phyloP scores from a whole-genome alignment of 1,140 invertebrate genomes.

The Catajapyx aquilonaris region DNA sequence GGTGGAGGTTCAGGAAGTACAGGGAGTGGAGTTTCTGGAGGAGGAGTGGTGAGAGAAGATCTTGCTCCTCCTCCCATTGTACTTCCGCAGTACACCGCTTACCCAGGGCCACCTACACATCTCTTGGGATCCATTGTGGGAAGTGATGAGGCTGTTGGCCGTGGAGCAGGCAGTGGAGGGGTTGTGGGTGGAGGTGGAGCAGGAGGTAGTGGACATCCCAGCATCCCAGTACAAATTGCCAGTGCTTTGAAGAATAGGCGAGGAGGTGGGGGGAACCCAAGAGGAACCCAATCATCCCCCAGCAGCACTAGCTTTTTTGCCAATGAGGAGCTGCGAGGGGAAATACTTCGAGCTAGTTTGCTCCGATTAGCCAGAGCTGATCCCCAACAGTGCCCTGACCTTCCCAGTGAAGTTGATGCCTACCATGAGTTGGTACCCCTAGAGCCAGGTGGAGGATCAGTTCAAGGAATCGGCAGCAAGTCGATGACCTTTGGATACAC shows the following conservation, averaged over 20 bases:
- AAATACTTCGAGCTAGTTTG: slow-evolving; percentile 54
- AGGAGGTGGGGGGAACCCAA: not conserved
- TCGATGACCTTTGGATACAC: slow-evolving; percentile 47
- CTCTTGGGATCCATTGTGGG: slow-evolving; percentile 22
- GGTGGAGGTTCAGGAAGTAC: slow-evolving; percentile 16
- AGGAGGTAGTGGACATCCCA: not conserved
- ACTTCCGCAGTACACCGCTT: slow-evolving; percentile 31
- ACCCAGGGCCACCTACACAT: slow-evolving; percentile 42
- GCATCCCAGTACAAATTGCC: slow-evolving; percentile 27
- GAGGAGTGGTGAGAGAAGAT: slow-evolving; percentile 8
- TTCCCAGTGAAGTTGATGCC: slow-evolving; percentile 69
- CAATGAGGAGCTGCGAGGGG: slow-evolving; percentile 47
- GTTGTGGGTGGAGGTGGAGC: not conserved
- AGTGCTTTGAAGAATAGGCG: slow-evolving; percentile 12
- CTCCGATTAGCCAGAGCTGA: slow-evolving; percentile 35
- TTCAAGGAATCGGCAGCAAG: slow-evolving; percentile 25
- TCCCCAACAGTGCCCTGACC: slow-evolving; percentile 38
- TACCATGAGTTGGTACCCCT: slow-evolving; percentile 74
- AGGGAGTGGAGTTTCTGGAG: slow-evolving; percentile 11
- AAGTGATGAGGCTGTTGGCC: slow-evolving; percentile 2
- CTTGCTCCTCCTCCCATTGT: slow-evolving; percentile 11
- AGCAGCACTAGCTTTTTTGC: slow-evolving; percentile 37
- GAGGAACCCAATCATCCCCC: slow-evolving; percentile 5
- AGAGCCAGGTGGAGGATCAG: slow-evolving; percentile 27
- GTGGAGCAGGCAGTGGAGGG: not conserved